Conservation (phyloP, 2,797 vertebrate genomes). For the Hyperoplus immaculatus region DNA sequence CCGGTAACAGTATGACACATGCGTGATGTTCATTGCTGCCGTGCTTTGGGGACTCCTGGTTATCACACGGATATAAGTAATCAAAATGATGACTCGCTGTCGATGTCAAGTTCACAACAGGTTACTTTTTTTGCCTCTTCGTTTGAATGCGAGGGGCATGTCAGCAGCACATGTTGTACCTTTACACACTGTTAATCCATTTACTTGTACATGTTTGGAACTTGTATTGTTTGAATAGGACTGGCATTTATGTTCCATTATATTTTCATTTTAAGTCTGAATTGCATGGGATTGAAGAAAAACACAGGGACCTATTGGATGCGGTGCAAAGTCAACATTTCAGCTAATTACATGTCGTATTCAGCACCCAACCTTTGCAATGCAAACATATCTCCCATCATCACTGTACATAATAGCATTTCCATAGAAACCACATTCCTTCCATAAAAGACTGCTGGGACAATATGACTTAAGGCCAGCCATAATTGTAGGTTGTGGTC, state of each 20-base stretch:
- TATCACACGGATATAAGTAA: conserved; percentile 46
- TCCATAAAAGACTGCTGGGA: conserved; percentile 65
- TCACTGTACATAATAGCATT: conserved; percentile 61
- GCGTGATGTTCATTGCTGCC: conserved; percentile 4
- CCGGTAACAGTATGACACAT: conserved; percentile 10
- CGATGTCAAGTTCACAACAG: conserved; percentile 30
- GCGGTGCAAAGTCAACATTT: not conserved
- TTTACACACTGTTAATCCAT: too few relatives aligned
- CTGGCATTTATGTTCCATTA: not conserved
- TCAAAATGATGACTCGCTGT: conserved; percentile 39
- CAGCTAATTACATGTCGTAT: not conserved
- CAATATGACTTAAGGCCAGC: conserved; percentile 72
- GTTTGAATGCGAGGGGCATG: conserved; percentile 35
- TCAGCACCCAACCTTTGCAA: conserved; percentile 21
- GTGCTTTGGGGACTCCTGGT: conserved; percentile 16
- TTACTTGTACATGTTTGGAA: not conserved
- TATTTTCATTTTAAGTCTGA: not conserved
- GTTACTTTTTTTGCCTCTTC: conserved; percentile 20
- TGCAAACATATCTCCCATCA: conserved; percentile 37
- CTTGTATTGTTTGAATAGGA: not conserved
- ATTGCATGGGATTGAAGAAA: not conserved
- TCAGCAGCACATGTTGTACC: conserved; percentile 12
- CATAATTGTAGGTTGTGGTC: conserved; percentile 77
- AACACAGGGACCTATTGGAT: not conserved
- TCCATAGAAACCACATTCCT: conserved; percentile 81